These are phyloP conservation scores for Hirundo rustica DNA, from an alignment of 2,797 vertebrate species.

Conservation along the genomic window DNA sequence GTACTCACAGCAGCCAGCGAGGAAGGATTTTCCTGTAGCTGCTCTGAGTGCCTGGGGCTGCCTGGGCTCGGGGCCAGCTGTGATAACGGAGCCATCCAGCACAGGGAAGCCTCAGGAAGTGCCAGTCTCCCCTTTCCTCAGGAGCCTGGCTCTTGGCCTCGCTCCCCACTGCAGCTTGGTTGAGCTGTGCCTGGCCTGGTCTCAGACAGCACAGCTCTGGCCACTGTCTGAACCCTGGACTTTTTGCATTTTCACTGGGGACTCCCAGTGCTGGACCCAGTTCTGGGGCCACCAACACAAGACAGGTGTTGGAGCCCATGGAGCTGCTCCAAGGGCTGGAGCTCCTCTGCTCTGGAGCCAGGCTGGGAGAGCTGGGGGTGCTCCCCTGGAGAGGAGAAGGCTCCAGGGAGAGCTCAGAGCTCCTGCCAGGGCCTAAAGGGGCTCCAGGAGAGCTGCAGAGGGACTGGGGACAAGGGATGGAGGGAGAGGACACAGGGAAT, in stretches of 20 bases:
- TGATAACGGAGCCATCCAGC: background rate
- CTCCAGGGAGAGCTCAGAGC: background rate
- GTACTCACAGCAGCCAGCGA: background rate
- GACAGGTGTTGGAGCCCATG: fast-evolving
- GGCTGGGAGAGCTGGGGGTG: background rate
- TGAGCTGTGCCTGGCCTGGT: background rate
- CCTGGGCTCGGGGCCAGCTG: background rate
- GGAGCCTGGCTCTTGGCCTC: background rate
- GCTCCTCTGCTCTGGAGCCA: background rate
- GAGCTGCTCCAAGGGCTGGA: background rate
- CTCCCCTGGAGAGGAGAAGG: background rate
- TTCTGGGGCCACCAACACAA: background rate
- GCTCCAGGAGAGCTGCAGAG: background rate
- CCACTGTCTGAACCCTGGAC: background rate
- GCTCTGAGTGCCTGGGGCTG: background rate
- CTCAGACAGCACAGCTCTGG: background rate
- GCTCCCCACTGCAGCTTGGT: background rate
- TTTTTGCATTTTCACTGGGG: background rate
- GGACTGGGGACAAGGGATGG: background rate
- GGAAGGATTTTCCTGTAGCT: background rate
- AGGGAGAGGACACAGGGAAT: background rate
- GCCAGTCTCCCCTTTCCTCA: background rate
- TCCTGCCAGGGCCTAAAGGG: background rate
- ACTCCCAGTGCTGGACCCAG: background rate
- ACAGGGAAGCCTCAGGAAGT: background rate